Percentiles rank a stretch among this genome's conserved stretches.
Conservation (phyloP, 2,113 vertebrate species). For the Butorides virescens region DNA sequence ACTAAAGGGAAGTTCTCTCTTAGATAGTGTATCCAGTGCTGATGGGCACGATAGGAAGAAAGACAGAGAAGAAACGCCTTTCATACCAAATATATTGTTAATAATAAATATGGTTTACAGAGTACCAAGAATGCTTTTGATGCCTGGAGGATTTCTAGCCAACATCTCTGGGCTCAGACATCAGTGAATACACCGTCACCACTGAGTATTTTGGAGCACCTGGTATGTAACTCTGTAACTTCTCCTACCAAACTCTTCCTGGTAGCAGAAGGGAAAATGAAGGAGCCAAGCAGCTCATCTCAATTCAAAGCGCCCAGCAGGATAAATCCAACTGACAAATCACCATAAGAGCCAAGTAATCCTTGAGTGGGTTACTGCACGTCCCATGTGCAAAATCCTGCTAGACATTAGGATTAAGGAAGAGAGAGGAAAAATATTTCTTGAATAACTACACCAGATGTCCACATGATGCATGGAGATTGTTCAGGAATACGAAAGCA, state of each 20-base stretch:
- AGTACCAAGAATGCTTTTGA: neutral
- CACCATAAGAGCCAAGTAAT: neutral
- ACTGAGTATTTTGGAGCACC: neutral
- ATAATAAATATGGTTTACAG: neutral
- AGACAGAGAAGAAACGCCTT: accelerated
- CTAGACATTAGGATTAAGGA: neutral
- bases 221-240: neutral
- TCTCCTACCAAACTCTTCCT: neutral
- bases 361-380: neutral
- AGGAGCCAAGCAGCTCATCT: neutral
- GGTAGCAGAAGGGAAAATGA: neutral
- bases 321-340: conserved; percentile 13
- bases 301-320: neutral
- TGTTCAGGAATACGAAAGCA: neutral
- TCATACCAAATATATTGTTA: neutral
- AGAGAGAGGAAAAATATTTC: neutral
- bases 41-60: neutral
- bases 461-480: neutral
- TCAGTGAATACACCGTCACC: accelerated
- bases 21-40: neutral
- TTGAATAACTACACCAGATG: neutral
- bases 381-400: conserved; percentile 4
- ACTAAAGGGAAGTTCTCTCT: neutral
- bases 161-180: neutral
- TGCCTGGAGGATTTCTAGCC: neutral